These are phyloP conservation scores for Hydrozoanthus tunicans DNA, from an alignment of 64 coral and sea anemone species.

Conservation along the genomic window DNA sequence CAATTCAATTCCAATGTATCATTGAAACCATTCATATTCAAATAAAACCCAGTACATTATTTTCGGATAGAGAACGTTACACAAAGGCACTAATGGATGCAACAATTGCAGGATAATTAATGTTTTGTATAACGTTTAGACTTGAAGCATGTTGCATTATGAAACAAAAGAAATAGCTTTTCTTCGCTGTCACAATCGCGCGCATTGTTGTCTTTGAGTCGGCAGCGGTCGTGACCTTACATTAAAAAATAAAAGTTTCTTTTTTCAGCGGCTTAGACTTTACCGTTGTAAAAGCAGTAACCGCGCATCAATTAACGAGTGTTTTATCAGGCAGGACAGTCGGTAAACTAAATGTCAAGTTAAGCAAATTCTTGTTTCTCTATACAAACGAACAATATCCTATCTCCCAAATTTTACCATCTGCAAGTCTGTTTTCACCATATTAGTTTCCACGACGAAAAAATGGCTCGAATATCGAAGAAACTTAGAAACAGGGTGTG, in stretches of 20 bases:
- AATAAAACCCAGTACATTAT: slow-evolving; percentile 38
- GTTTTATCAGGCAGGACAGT: slow-evolving; percentile 45
- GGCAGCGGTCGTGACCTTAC: slow-evolving; percentile 22
- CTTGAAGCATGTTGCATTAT: background rate
- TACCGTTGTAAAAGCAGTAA: slow-evolving; percentile 49
- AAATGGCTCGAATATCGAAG: background rate
- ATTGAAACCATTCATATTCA: slow-evolving; percentile 53
- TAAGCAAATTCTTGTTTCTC: slow-evolving; percentile 42
- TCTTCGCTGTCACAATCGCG: slow-evolving; percentile 12
- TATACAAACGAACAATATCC: slow-evolving; percentile 35
- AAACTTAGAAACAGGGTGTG: background rate
- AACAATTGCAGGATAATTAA: slow-evolving; percentile 57
- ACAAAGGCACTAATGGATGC: slow-evolving; percentile 54
- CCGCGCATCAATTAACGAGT: slow-evolving; percentile 46
- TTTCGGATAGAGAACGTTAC: slow-evolving; percentile 42
- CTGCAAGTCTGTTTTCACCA: background rate
- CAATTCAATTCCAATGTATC: slow-evolving; percentile 34
- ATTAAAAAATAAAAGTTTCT: slow-evolving; percentile 37
- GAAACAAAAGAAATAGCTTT: slow-evolving; percentile 36
- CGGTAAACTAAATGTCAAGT: slow-evolving; percentile 49
- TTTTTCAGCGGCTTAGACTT: slow-evolving; percentile 9
- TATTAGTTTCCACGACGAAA: background rate
- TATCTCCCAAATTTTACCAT: background rate
- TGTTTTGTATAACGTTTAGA: slow-evolving; percentile 57
- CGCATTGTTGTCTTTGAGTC: slow-evolving; percentile 32